phyloP scores from a whole-genome alignment of 2,113 vertebrate species.

The Lutjanus erythropterus region DNA sequence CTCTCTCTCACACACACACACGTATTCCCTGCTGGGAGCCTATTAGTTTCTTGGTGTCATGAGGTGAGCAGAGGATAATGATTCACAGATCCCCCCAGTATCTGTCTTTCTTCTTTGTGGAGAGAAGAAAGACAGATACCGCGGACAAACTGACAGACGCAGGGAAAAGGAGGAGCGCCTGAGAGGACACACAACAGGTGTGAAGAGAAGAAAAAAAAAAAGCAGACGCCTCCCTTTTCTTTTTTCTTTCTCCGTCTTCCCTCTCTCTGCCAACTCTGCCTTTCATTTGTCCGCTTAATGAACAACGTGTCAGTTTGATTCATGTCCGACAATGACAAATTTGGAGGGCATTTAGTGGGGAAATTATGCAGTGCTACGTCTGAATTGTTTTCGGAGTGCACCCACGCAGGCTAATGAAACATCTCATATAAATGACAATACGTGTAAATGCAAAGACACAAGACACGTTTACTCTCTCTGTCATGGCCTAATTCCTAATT shows the following conservation, averaged over 20 bases:
- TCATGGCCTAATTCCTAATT: slow-evolving; percentile 19
- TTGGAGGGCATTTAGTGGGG: slow-evolving; percentile 40
- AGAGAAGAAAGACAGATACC: slow-evolving; percentile 43
- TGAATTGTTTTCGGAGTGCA: slow-evolving; percentile 12
- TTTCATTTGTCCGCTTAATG: slow-evolving; percentile 49
- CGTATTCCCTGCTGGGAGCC: slow-evolving; percentile 57
- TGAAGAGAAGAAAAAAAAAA: background rate
- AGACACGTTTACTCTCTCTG: background rate
- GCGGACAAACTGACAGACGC: slow-evolving; percentile 34
- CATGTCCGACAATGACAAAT: slow-evolving; percentile 50
- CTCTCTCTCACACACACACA: slow-evolving; percentile 24
- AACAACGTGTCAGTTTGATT: slow-evolving; percentile 58
- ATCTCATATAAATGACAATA: slow-evolving; percentile 20
- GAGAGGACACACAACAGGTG: slow-evolving; percentile 67
- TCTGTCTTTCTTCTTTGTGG: slow-evolving; percentile 45
- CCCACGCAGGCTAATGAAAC: slow-evolving; percentile 25
- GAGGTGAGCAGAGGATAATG: slow-evolving; percentile 64
- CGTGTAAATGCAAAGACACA: slow-evolving; percentile 17
- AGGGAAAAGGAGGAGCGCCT: slow-evolving; percentile 24
- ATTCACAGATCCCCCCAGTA: slow-evolving; percentile 56
- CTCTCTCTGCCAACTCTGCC: slow-evolving; percentile 30
- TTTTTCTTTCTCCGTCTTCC: background rate
- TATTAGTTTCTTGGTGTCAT: slow-evolving; percentile 63
- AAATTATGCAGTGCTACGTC: slow-evolving; percentile 20
- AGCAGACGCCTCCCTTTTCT: background rate